phyloP scores from a whole-genome alignment of 1,140 invertebrate species.

The Chironomus tepperi region DNA sequence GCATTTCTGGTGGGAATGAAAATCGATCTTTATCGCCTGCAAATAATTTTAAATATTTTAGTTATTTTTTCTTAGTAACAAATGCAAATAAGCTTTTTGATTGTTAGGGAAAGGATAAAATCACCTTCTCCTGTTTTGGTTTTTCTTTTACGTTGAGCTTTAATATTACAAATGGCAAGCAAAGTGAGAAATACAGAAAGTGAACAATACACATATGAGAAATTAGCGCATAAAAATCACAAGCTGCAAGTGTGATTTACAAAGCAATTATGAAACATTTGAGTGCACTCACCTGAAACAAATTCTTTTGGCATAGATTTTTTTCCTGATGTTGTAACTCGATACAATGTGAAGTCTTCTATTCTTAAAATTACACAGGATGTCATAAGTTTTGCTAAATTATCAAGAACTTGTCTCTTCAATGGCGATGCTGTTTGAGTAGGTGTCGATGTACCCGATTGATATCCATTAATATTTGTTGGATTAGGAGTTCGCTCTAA shows the following conservation, averaged over 20 bases:
- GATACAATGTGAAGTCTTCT: conserved; percentile 77
- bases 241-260: not conserved
- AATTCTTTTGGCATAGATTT: conserved; percentile 67
- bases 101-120: too few relatives aligned
- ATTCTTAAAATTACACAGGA: conserved; percentile 82
- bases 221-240: not conserved
- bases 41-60: conserved; percentile 24
- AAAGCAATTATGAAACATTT: not conserved
- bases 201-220: conserved; percentile 26
- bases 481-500: conserved; percentile 40
- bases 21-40: conserved; percentile 75
- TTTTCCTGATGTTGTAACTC: conserved; percentile 66
- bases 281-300: conserved; percentile 54
- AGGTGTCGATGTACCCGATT: conserved; percentile 24
- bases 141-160: conserved; percentile 47
- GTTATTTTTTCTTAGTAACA: conserved; percentile 27
- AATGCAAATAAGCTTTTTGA: conserved; percentile 26
- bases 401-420: conserved; percentile 58
- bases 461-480: conserved; percentile 27
- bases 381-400: conserved; percentile 81
- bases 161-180: conserved; percentile 28
- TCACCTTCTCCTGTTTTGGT: conserved; percentile 40
- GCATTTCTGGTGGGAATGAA: conserved; percentile 77
- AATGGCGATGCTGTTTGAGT: conserved; percentile 41
- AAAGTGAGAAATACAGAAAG: conserved; percentile 28